These are phyloP conservation scores for Patagioenas fasciata DNA, from an alignment of 2,113 vertebrate genomes.

Conservation along the genomic window DNA sequence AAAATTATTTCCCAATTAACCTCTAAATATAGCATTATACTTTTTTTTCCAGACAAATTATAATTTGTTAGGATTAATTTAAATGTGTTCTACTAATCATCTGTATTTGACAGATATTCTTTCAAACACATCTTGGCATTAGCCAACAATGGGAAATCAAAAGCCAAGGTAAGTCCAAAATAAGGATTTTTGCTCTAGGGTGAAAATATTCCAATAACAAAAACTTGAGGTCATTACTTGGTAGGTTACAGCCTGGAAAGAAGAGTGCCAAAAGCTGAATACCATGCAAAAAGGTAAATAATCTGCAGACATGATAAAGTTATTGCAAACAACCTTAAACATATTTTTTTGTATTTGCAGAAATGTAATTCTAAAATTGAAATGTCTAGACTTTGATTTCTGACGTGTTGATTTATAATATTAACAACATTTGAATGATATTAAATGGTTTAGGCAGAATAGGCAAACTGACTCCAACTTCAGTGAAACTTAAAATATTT, in stretches of 20 bases:
- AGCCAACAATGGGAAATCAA: constrained; percentile 2
- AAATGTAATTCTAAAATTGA: not conserved
- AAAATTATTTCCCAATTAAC: constrained; percentile 32
- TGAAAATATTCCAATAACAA: constrained; percentile 41
- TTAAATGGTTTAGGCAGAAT: not conserved
- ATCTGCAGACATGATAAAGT: not conserved
- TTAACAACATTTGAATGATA: not conserved
- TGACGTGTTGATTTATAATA: not conserved
- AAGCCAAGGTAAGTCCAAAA: constrained; percentile 16
- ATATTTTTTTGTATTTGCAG: not conserved
- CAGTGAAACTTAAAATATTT: not conserved
- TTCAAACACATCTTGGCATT: constrained; percentile 33
- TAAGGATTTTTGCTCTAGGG: constrained; percentile 16
- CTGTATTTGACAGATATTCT: constrained; percentile 43
- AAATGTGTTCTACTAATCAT: constrained; percentile 32
- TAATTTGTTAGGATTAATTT: constrained; percentile 50
- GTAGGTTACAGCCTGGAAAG: not conserved
- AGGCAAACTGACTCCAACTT: not conserved
- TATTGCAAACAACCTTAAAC: constrained; percentile 5
- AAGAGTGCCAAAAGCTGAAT: not conserved
- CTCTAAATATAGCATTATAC: constrained; percentile 51
- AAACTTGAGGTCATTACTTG: not conserved
- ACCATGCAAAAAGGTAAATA: not conserved
- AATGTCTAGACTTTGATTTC: not conserved
- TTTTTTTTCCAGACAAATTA: constrained; percentile 18